These are phyloP conservation scores for Trissolcus basalis DNA, from an alignment of 1,140 invertebrate genomes.

Conservation along the genomic window DNA sequence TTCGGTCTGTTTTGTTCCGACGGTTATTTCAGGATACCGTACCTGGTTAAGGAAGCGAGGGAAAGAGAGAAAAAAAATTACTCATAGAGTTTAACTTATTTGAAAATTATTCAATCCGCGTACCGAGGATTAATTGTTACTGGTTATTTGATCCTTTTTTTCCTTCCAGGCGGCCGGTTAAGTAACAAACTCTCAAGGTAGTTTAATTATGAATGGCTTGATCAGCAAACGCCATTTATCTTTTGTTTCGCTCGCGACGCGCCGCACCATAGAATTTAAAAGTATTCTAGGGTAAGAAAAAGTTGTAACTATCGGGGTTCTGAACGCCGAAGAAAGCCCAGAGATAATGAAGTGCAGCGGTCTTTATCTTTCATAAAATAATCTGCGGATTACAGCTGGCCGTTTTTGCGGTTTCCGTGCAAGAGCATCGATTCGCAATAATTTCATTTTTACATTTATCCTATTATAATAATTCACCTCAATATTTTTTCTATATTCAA, in stretches of 20 bases:
- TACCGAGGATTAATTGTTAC: too few relatives aligned
- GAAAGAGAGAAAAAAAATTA: constrained; percentile 1
- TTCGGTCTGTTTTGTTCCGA: constrained; percentile 31
- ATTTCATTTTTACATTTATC: too few relatives aligned
- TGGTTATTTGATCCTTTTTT: too few relatives aligned
- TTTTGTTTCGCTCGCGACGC: constrained; percentile 6
- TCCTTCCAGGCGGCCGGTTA: neutral
- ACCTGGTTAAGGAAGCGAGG: neutral
- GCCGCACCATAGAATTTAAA: constrained; percentile 24
- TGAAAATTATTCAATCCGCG: too few relatives aligned
- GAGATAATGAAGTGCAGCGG: constrained; percentile 18
- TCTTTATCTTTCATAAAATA: constrained; percentile 27
- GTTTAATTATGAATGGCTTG: constrained; percentile 35
- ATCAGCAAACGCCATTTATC: constrained; percentile 26
- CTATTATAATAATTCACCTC: too few relatives aligned
- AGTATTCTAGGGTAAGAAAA: constrained; percentile 34
- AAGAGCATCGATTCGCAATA: too few relatives aligned
- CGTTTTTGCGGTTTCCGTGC: too few relatives aligned
- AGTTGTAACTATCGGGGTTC: constrained; percentile 27
- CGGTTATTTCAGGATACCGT: constrained; percentile 4
- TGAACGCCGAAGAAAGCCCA: constrained; percentile 14
- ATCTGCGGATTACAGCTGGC: constrained; percentile 16
- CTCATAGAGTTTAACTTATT: too few relatives aligned
- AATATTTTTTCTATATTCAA: too few relatives aligned
- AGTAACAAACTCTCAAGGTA: constrained; percentile 25